phyloP scores from a whole-genome alignment of 2,113 vertebrate genomes.

The Ailuropoda melanoleuca region DNA sequence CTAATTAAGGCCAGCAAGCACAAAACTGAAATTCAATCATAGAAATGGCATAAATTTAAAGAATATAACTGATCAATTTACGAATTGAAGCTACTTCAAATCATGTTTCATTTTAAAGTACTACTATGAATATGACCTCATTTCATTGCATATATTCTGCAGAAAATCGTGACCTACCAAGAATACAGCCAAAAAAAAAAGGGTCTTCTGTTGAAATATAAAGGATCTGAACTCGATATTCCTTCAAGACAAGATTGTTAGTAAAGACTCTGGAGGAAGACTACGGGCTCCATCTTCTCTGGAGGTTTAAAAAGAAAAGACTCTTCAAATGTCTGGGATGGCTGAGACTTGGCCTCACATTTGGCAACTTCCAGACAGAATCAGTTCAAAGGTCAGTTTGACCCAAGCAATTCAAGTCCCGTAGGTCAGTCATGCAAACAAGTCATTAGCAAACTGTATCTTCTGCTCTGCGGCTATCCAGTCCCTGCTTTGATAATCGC shows the following conservation, averaged over 20 bases:
- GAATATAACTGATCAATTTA: neutral
- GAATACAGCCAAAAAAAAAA: neutral
- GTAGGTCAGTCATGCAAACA: neutral
- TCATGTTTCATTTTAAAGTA: conserved; percentile 8
- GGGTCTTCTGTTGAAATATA: neutral
- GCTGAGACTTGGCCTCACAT: conserved; percentile 6
- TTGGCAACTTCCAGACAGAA: neutral
- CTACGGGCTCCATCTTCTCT: neutral
- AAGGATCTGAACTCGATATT: neutral
- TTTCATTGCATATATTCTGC: neutral
- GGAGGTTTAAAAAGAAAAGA: conserved; percentile 28
- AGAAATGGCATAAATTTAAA: conserved; percentile 20
- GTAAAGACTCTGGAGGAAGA: conserved; percentile 21
- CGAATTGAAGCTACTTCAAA: neutral
- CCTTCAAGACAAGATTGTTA: neutral
- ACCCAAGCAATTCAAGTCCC: conserved; percentile 7
- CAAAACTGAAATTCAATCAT: conserved; percentile 13
- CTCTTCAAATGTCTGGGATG: neutral
- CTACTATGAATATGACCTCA: neutral
- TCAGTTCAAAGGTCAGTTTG: conserved; percentile 45
- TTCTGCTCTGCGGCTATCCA: neutral
- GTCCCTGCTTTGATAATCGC: neutral
- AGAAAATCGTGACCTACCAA: conserved; percentile 10
- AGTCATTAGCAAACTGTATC: neutral
- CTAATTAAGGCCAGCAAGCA: conserved; percentile 23